A percentile compares a stretch with the other conserved stretches of the same genome.
phyloP scores from a whole-genome alignment of 2,113 vertebrate genomes.

The Macrotis lagotis region DNA sequence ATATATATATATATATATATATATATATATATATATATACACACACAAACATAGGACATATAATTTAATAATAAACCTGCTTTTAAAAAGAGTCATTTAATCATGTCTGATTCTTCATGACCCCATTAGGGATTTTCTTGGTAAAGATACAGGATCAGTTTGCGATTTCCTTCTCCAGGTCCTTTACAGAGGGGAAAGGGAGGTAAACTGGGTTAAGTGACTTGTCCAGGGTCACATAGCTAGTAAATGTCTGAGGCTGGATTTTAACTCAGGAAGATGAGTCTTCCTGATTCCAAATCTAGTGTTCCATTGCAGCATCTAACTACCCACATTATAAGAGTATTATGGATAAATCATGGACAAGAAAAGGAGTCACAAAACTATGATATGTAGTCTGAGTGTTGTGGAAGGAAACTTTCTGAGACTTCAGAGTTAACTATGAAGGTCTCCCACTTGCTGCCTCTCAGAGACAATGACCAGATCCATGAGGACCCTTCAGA shows the following conservation, averaged over 20 bases:
- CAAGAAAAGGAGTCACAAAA: neutral
- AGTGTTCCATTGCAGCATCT: neutral
- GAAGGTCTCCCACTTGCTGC: neutral
- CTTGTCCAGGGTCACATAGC: neutral
- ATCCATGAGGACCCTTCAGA: neutral
- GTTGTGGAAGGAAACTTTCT: neutral
- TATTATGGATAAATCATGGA: neutral
- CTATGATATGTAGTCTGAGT: neutral
- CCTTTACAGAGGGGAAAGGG: neutral
- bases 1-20: too few species aligned
- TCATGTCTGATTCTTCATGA: too few species aligned
- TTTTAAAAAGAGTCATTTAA: too few species aligned
- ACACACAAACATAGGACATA: too few species aligned
- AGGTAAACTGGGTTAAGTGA: neutral
- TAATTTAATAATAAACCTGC: too few species aligned
- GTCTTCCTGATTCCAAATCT: neutral
- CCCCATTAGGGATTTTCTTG: too few species aligned
- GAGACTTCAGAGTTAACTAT: neutral
- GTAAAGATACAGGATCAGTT: too few species aligned
- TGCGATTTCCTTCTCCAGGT: neutral
- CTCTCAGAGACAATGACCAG: neutral
- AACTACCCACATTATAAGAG: neutral
- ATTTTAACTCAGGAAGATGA: neutral
- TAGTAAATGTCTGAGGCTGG: neutral
- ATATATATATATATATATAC: too few species aligned